Conservation (phyloP, 2,888 invertebrate genomes). For the Pollenia amentaria region DNA sequence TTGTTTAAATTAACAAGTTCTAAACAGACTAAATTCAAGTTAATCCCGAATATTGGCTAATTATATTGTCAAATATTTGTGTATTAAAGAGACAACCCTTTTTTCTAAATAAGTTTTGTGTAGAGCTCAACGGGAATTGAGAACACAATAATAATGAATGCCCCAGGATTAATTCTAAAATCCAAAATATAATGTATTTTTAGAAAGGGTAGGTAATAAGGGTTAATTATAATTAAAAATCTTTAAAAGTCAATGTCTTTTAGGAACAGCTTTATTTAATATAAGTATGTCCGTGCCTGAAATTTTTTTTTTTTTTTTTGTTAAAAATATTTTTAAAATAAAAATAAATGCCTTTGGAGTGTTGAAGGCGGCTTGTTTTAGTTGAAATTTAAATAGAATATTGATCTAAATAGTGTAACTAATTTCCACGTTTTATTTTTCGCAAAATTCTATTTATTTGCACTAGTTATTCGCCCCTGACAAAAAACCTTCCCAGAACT, state of each 20-base stretch:
- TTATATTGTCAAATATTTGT: conserved; percentile 84
- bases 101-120: conserved; percentile 5
- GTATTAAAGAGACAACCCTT: conserved; percentile 40
- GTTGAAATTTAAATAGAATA: conserved; percentile 8
- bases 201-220: conserved; percentile 42
- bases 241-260: conserved; percentile 52
- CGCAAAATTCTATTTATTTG: conserved; percentile 14
- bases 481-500: conserved; percentile 58
- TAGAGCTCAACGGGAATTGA: neutral
- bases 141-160: neutral
- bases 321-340: conserved; percentile 65
- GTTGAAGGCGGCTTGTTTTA: conserved; percentile 39
- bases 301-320: too few relatives aligned
- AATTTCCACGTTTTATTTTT: conserved; percentile 40
- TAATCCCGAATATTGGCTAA: conserved; percentile 82
- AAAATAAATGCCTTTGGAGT: conserved; percentile 53
- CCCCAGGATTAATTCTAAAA: conserved; percentile 39
- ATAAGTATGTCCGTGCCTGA: neutral
- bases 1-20: conserved; percentile 33
- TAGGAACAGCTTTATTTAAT: neutral
- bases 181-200: neutral
- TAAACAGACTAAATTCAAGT: conserved; percentile 66
- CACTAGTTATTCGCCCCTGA: conserved; percentile 59
- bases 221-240: conserved; percentile 73
- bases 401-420: conserved; percentile 34